Conservation (phyloP, 2,888 invertebrate genomes). For the Lumbricus terrestris region DNA sequence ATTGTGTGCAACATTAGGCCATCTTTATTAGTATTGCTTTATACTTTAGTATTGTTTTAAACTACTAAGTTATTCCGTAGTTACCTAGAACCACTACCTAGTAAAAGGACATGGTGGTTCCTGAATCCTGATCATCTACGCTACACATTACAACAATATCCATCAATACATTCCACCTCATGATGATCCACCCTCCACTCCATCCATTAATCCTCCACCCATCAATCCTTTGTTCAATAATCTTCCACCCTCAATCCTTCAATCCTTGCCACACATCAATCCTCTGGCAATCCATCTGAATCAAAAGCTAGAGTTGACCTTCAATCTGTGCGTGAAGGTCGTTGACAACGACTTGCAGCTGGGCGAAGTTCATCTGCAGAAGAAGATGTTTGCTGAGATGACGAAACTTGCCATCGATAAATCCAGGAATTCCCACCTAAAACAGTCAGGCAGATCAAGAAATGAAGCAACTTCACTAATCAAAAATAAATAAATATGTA, state of each 20-base stretch:
- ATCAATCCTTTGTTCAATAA: not conserved
- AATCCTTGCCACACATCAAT: not conserved
- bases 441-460: constrained; percentile 22
- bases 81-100: not conserved
- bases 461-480: not conserved
- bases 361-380: constrained; percentile 89
- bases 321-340: constrained; percentile 92
- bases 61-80: too few relatives aligned
- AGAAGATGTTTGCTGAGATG: constrained; percentile 79
- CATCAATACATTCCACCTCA: not conserved
- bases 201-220: not conserved
- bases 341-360: constrained; percentile 89
- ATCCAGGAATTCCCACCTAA: constrained; percentile 75
- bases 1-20: too few relatives aligned
- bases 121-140: too few relatives aligned
- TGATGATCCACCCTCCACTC: not conserved
- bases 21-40: too few relatives aligned
- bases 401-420: constrained; percentile 69
- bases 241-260: not conserved
- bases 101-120: too few relatives aligned
- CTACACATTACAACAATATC: not conserved
- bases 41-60: too few relatives aligned
- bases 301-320: constrained; percentile 56
- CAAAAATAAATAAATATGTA: not conserved
- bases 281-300: not conserved